phyloP scores from a whole-genome alignment of 1,140 invertebrate genomes.

The Mylabris phalerata region DNA sequence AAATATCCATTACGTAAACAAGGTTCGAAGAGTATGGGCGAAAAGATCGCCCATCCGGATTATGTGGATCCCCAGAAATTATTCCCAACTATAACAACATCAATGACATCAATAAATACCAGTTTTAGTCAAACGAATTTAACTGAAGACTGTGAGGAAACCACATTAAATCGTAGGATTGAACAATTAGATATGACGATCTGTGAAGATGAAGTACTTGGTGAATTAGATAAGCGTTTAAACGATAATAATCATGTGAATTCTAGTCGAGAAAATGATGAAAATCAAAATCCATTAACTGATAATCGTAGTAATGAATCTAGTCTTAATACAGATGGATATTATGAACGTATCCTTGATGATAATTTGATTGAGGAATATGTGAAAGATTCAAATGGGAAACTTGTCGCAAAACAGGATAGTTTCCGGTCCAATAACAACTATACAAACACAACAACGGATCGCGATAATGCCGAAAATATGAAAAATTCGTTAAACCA shows the following conservation, averaged over 20 bases:
- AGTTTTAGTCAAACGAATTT: slow-evolving; percentile 1
- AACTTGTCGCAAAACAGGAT: slow-evolving; percentile 31
- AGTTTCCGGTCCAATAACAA: slow-evolving; percentile 32
- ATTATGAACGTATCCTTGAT: slow-evolving; percentile 38
- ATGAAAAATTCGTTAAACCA: background rate
- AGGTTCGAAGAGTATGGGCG: slow-evolving; percentile 73
- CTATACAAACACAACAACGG: background rate
- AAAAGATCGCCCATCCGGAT: slow-evolving; percentile 78
- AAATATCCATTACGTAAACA: slow-evolving; percentile 55
- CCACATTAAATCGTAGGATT: slow-evolving; percentile 19
- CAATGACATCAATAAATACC: background rate
- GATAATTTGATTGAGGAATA: slow-evolving; percentile 35
- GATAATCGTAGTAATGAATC: background rate
- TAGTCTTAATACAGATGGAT: slow-evolving; percentile 31
- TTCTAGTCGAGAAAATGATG: slow-evolving; percentile 1
- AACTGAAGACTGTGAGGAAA: slow-evolving; percentile 3
- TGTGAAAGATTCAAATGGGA: slow-evolving; percentile 24
- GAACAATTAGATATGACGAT: slow-evolving; percentile 35
- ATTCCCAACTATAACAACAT: slow-evolving; percentile 5
- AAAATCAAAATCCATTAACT: too few species aligned
- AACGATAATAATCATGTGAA: slow-evolving; percentile 1
- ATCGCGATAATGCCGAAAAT: background rate
- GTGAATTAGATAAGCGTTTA: slow-evolving; percentile 31
- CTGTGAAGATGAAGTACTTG: slow-evolving; percentile 38
- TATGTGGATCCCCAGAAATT: slow-evolving; percentile 65